Conservation (phyloP, 2,797 vertebrate genomes). For the Aphelocoma californica region DNA sequence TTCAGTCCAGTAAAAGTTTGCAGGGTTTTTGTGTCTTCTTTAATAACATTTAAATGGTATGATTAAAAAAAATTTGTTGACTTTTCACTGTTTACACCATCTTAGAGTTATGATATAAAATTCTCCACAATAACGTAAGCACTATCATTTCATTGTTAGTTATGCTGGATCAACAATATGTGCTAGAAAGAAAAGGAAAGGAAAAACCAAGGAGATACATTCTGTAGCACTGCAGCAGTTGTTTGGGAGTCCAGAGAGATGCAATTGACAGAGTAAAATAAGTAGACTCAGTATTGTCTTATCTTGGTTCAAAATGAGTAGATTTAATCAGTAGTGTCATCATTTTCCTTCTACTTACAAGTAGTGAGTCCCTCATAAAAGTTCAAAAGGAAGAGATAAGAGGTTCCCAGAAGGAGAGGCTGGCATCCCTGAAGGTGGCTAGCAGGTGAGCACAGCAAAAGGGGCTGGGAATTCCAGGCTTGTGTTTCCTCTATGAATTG, state of each 20-base stretch:
- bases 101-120: not conserved
- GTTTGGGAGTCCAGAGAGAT: not conserved
- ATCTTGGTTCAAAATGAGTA: constrained; percentile 18
- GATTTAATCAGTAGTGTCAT: constrained; percentile 1
- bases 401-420: not conserved
- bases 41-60: not conserved
- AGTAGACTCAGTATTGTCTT: not conserved
- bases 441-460: not conserved
- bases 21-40: not conserved
- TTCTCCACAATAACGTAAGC: not conserved
- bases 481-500: not conserved
- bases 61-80: not conserved
- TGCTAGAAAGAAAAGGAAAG: not conserved
- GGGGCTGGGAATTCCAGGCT: not conserved
- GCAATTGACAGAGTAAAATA: not conserved
- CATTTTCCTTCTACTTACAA: not conserved
- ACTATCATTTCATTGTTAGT: not conserved
- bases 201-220: not conserved
- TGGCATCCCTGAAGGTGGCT: not conserved
- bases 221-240: not conserved
- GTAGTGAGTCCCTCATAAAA: not conserved
- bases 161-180: not conserved
- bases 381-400: not conserved
- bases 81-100: not conserved
- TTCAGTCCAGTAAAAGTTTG: not conserved